Conservation (phyloP, 23 tunicate genomes). For the Aplidium turbinatum region DNA sequence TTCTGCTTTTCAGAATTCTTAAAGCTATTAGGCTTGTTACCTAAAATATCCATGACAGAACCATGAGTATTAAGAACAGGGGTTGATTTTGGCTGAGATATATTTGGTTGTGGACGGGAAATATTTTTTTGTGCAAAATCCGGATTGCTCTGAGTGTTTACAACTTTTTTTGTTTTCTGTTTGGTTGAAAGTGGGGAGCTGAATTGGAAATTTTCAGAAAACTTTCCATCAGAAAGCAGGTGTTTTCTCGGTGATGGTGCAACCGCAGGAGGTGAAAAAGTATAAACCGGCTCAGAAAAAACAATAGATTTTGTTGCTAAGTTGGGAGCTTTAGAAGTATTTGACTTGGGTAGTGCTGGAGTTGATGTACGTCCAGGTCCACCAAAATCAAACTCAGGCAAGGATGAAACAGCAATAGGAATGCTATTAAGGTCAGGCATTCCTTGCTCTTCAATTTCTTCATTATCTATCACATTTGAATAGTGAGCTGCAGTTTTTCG, state of each 20-base stretch:
- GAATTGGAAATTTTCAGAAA: neutral
- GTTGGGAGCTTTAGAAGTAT: neutral
- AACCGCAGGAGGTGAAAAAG: constrained; percentile 17
- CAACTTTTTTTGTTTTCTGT: neutral
- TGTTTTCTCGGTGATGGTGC: neutral
- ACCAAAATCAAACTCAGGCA: constrained; percentile 27
- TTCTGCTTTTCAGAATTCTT: neutral
- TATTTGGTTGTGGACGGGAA: no score
- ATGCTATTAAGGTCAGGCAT: constrained; percentile 10
- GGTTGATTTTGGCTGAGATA: no score
- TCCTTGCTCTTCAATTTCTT: neutral
- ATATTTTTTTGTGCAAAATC: no score
- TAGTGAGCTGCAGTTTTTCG: constrained; percentile 16
- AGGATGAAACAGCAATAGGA: neutral
- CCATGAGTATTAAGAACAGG: neutral
- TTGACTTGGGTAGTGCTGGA: constrained; percentile 13
- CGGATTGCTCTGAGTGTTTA: neutral
- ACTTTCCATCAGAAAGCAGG: neutral
- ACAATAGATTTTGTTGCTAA: neutral
- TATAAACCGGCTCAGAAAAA: neutral
- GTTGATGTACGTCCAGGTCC: constrained; percentile 24
- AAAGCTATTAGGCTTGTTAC: neutral
- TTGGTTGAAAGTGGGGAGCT: neutral
- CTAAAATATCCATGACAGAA: constrained; percentile 31
- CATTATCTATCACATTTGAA: neutral